These are phyloP conservation scores for Charadrius vociferus DNA, from an alignment of 2,113 vertebrate genomes.

Conservation along the genomic window DNA sequence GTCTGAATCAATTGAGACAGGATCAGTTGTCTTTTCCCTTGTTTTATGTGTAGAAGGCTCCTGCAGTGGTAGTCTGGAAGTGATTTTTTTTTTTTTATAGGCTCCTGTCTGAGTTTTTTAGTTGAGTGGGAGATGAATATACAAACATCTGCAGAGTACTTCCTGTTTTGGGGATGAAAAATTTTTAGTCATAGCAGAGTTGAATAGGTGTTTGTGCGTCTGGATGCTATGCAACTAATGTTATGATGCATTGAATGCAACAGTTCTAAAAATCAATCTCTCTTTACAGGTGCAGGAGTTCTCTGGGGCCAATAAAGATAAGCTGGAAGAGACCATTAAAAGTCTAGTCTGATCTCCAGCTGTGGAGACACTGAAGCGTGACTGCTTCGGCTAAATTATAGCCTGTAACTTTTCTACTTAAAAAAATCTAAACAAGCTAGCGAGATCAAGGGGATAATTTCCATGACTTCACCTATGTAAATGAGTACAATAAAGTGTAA, in stretches of 20 bases:
- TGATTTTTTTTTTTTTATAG: not conserved
- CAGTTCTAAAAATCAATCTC: not conserved
- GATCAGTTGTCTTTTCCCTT: not conserved
- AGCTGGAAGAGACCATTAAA: conserved; percentile 79
- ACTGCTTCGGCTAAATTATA: conserved; percentile 57
- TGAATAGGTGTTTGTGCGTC: not conserved
- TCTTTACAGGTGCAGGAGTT: conserved; percentile 78
- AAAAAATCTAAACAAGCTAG: conserved; percentile 18
- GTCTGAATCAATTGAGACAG: not conserved
- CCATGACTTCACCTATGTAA: conserved; percentile 6
- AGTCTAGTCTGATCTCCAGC: conserved; percentile 54
- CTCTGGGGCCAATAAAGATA: conserved; percentile 80
- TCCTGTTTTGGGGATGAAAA: not conserved
- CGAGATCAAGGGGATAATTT: not conserved
- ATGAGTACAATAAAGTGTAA: conserved; percentile 75
- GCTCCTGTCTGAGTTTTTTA: not conserved
- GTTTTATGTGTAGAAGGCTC: not conserved
- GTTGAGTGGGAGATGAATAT: not conserved
- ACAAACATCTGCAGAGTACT: not conserved
- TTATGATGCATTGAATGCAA: not conserved
- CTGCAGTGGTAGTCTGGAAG: not conserved
- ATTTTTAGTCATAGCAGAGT: not conserved
- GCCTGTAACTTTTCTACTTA: conserved; percentile 72
- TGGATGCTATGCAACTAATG: not conserved
- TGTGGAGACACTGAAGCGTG: not conserved